Percentiles rank a stretch among this genome's conserved stretches.
These are phyloP conservation scores for Taxidea taxus DNA, from an alignment of 2,113 vertebrate species.

Conservation along the genomic window DNA sequence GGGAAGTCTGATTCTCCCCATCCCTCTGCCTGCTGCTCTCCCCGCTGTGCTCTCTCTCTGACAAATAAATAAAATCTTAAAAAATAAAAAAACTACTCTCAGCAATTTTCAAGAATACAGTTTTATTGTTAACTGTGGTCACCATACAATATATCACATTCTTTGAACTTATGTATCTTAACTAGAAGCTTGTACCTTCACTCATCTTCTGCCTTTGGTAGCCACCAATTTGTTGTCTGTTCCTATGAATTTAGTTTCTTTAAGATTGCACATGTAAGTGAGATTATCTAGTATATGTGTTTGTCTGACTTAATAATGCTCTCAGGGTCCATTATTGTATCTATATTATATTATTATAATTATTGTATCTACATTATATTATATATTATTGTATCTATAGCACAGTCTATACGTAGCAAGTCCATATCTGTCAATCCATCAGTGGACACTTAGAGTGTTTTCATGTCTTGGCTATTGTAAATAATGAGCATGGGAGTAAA, in stretches of 20 bases:
- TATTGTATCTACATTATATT: too few species aligned
- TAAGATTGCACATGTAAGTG: neutral
- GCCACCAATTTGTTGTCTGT: neutral
- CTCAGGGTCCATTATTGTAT: too few species aligned
- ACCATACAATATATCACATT: neutral
- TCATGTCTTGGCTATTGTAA: neutral
- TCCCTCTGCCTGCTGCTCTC: neutral
- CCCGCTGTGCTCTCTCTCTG: neutral
- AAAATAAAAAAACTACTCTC: neutral
- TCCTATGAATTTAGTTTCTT: neutral
- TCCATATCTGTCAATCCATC: neutral
- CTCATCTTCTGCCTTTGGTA: neutral
- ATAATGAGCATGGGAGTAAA: neutral
- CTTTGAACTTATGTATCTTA: neutral
- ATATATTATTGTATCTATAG: neutral
- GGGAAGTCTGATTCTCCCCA: neutral
- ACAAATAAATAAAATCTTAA: neutral
- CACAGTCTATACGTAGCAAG: neutral
- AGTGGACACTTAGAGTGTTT: neutral
- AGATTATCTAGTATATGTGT: neutral
- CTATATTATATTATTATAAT: too few species aligned
- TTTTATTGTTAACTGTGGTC: neutral
- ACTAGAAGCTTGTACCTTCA: neutral
- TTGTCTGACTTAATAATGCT: neutral
- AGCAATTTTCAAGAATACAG: neutral